phyloP scores from a whole-genome alignment of 2,797 vertebrate genomes.

The Parotocinclus haroldoi region DNA sequence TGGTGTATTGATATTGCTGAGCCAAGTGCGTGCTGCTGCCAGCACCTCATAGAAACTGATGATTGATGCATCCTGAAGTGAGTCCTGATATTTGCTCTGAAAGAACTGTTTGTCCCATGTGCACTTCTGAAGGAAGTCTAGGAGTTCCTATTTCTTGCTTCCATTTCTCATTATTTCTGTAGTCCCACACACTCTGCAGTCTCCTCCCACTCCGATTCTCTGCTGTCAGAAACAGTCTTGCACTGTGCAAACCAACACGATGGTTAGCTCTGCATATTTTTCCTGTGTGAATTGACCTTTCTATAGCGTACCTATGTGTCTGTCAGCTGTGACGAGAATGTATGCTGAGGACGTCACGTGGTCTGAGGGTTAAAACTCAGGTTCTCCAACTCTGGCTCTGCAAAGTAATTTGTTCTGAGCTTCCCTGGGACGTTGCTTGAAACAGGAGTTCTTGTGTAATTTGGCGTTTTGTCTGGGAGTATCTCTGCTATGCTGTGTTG shows the following conservation, averaged over 20 bases:
- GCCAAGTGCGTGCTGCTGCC: conserved; percentile 28
- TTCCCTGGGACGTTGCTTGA: conserved; percentile 33
- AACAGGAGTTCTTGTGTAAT: conserved; percentile 43
- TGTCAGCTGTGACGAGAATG: not conserved
- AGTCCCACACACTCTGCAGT: not conserved
- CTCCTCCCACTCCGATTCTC: not conserved
- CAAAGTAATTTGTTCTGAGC: conserved; percentile 32
- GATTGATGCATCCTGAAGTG: conserved; percentile 38
- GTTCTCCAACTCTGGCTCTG: conserved; percentile 17
- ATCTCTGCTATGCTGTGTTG: conserved; percentile 9
- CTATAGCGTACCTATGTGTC: not conserved
- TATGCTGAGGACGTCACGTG: not conserved
- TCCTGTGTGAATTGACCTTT: conserved; percentile 13
- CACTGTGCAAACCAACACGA: conserved; percentile 1
- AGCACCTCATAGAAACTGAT: conserved; percentile 17
- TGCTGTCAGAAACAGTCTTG: conserved; percentile 13
- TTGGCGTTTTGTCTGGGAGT: conserved; percentile 41
- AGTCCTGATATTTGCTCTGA: conserved; percentile 26
- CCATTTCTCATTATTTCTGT: not conserved
- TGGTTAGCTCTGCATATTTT: conserved; percentile 37
- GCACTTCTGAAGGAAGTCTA: not conserved
- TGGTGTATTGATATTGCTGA: conserved; percentile 31
- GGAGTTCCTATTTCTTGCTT: not conserved
- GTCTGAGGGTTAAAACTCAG: conserved; percentile 10
- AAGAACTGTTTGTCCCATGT: conserved; percentile 13